Evolutionary conservation across 2,797 vertebrate genomes (phyloP).

Genomic region (Corythornis leucogaster): DNA sequence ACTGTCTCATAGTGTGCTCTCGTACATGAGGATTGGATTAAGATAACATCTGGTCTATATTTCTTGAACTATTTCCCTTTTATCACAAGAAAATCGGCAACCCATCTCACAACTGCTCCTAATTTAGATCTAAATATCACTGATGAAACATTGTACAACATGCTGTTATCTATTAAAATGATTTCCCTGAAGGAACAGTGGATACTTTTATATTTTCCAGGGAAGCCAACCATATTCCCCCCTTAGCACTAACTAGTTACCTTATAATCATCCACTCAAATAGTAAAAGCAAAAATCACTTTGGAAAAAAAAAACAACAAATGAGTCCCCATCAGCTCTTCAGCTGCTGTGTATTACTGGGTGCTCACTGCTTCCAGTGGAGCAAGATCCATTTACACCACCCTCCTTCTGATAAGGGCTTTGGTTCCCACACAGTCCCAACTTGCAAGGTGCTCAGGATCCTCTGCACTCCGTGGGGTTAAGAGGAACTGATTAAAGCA

Average conservation of each 20-base stretch:
- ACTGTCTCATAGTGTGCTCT: slow-evolving; percentile 80
- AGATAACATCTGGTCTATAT: slow-evolving; percentile 86
- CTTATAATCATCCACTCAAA: slow-evolving; percentile 67
- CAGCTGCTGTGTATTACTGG: not conserved
- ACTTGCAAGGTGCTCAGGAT: not conserved
- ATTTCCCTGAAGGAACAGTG: slow-evolving; percentile 85
- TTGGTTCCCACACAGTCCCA: not conserved
- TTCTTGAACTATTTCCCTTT: slow-evolving; percentile 87
- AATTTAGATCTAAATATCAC: slow-evolving; percentile 88
- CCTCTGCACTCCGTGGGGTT: not conserved
- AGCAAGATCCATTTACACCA: not conserved
- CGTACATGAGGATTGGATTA: slow-evolving; percentile 87
- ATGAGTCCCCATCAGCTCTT: not conserved
- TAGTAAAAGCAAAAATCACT: slow-evolving; percentile 14
- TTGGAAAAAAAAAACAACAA: not conserved
- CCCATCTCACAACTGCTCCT: slow-evolving; percentile 87
- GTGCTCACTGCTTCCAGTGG: not conserved
- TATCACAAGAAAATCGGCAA: slow-evolving; percentile 85
- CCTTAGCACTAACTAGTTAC: slow-evolving; percentile 65
- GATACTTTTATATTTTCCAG: slow-evolving; percentile 82
- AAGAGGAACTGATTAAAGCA: not conserved
- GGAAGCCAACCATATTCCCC: slow-evolving; percentile 74
- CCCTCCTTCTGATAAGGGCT: not conserved
- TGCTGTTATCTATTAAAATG: slow-evolving; percentile 88
- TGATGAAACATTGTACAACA: slow-evolving; percentile 88